Conservation (phyloP, 2,888 invertebrate species). For the Trissolcus japonicus region DNA sequence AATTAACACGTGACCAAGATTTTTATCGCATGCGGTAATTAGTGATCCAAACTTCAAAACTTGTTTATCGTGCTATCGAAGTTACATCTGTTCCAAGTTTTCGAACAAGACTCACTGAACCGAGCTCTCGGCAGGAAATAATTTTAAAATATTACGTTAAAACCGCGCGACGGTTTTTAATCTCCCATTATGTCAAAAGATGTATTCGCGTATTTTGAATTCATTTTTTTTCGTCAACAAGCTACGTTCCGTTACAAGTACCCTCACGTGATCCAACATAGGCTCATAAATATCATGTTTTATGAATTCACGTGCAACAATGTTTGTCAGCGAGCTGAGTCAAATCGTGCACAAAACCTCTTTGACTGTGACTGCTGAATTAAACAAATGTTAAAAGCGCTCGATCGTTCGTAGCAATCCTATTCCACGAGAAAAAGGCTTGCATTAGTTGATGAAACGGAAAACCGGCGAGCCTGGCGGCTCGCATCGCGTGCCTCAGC, state of each 20-base stretch:
- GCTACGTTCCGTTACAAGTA: slow-evolving; percentile 19
- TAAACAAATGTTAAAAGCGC: slow-evolving; percentile 23
- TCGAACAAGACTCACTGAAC: too few relatives aligned
- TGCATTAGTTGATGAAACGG: slow-evolving; percentile 22
- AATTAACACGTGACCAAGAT: slow-evolving; percentile 10
- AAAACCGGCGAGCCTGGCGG: slow-evolving; percentile 9
- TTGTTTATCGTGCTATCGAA: too few relatives aligned
- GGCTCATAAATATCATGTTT: slow-evolving; percentile 41
- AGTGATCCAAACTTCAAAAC: not conserved
- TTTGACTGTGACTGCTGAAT: slow-evolving; percentile 11
- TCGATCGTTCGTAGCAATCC: slow-evolving; percentile 9
- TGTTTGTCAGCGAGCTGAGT: slow-evolving; percentile 24
- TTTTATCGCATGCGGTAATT: not conserved
- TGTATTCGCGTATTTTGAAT: too few relatives aligned
- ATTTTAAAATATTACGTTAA: not conserved
- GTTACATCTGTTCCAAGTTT: too few relatives aligned
- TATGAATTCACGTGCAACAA: slow-evolving; percentile 27
- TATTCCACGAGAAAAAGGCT: slow-evolving; percentile 9
- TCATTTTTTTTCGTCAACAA: too few relatives aligned
- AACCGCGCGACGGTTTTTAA: too few relatives aligned
- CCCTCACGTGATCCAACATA: slow-evolving; percentile 25
- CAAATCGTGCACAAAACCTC: slow-evolving; percentile 14
- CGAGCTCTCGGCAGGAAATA: too few relatives aligned
- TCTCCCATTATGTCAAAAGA: too few relatives aligned
- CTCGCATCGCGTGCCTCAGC: slow-evolving; percentile 21